Conservation (phyloP, 2,113 vertebrate genomes). For the Pedionomus torquatus region DNA sequence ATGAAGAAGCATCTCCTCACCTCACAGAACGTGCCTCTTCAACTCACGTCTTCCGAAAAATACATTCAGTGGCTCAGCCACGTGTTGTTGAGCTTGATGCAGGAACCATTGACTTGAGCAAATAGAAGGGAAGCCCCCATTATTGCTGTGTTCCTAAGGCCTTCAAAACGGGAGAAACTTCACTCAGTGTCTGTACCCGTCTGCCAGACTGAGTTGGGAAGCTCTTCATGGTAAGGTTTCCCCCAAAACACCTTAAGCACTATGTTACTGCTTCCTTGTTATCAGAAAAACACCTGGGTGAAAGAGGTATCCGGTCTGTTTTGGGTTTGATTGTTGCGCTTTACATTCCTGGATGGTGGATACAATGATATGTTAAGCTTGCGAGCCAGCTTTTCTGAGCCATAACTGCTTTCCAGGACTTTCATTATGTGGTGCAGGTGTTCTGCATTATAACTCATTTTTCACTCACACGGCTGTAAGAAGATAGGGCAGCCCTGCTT, state of each 20-base stretch:
- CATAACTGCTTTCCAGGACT: conserved; percentile 69
- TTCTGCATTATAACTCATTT: conserved; percentile 66
- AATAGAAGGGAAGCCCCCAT: not conserved
- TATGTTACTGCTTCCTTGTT: not conserved
- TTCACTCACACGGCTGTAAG: conserved; percentile 64
- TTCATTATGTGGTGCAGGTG: conserved; percentile 72
- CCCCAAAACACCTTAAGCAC: not conserved
- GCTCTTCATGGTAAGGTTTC: not conserved
- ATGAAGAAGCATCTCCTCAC: not conserved
- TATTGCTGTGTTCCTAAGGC: not conserved
- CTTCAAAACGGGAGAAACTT: not conserved
- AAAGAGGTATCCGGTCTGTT: not conserved
- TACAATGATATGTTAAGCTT: conserved; percentile 2
- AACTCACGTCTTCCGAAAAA: not conserved
- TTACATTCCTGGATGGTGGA: not conserved
- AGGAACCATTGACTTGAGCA: fast-evolving
- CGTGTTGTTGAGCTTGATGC: not conserved
- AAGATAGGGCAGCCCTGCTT: conserved; percentile 60
- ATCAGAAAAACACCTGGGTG: not conserved
- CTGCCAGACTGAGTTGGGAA: not conserved
- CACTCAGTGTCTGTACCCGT: not conserved
- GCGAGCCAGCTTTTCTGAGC: conserved; percentile 59
- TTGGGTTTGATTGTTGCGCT: not conserved
- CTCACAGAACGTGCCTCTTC: not conserved
- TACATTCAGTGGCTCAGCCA: not conserved